Base-by-base conservation (phyloP, 2,888 invertebrate genomes). In the Rhogogaster chlorosoma region DNA sequence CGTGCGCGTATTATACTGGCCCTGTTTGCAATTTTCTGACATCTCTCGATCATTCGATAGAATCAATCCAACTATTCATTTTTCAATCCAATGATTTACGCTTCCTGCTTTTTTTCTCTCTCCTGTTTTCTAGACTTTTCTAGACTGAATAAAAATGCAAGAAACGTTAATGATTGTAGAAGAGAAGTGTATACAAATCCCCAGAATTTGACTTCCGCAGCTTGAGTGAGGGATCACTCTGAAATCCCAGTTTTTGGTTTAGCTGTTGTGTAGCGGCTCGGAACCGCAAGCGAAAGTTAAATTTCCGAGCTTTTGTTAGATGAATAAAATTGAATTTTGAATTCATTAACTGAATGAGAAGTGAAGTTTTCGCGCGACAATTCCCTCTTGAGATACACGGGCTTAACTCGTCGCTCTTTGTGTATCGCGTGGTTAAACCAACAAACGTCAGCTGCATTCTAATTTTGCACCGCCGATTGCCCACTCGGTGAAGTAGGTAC, bases 381-480 rank as follows among this genome's bases (percentile, higher is more conserved):
- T 22, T 10, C 36, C 5, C 42, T 36, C 42, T 15, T n/a, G 42
- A 42, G 10, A 9, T 10, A 61, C 26, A n/a, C 18, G 75, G 26
- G 38, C 10, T 75, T 18, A 18, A 70, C 45, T 78, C 53, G 7
- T 5, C 6, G 77, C 49, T 18, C 36, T 12, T 26, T n/a, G 42
- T 42, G 45, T 67, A 67, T 22, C 36, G 67, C 29, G 38, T 10
- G 80, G 26, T 49, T 67, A 32, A 83, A 42, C 42, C 67, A 70
- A 70, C 42, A 67, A 67, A 83, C 83, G 83, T 83, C 67, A 83
- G 83, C 83, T 83, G 83, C 83, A 83, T 83, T 83, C 83, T 67
- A 83, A 83, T 67, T 83, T 67, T 29, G 83, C 83, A 49, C 83
- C 67, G 26, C 82, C 53, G 82, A 64, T 82, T 82, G 61, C 82